Conservation (phyloP, 2,888 invertebrate genomes). For the Tenthredo notha region DNA sequence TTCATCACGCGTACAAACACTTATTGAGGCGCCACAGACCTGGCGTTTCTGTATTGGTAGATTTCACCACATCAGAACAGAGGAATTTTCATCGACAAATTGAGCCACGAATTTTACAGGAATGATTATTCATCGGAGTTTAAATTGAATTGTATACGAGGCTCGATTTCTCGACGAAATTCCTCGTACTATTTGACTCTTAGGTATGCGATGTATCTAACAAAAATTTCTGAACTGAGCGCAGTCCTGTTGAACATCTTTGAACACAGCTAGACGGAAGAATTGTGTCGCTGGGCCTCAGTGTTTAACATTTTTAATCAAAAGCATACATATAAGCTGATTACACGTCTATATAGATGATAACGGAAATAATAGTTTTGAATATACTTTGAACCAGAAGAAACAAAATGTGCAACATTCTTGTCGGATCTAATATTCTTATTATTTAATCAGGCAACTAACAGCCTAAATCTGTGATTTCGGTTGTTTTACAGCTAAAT, state of each 20-base stretch:
- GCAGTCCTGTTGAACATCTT: no score
- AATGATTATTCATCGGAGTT: no score
- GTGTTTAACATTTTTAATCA: not conserved
- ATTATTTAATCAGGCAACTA: not conserved
- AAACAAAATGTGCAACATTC: not conserved
- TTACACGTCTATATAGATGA: not conserved
- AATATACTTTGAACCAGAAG: not conserved
- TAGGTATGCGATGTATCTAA: no score
- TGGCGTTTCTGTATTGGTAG: not conserved
- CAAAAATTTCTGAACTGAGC: no score
- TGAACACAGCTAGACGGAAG: not conserved
- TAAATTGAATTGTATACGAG: no score
- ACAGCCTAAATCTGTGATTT: not conserved
- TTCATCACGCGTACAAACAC: constrained; percentile 8
- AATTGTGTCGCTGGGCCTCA: not conserved
- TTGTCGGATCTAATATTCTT: not conserved
- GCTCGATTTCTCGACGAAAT: no score
- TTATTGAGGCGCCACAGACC: not conserved
- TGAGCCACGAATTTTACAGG: no score
- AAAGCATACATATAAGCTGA: not conserved
- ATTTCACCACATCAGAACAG: not conserved
- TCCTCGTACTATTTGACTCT: no score
- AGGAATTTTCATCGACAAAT: not conserved
- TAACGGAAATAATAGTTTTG: not conserved
- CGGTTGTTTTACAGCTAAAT: constrained; percentile 3